Base-by-base conservation (phyloP, 2,113 vertebrate genomes). In the Gnathonemus echidnorhynchus region DNA sequence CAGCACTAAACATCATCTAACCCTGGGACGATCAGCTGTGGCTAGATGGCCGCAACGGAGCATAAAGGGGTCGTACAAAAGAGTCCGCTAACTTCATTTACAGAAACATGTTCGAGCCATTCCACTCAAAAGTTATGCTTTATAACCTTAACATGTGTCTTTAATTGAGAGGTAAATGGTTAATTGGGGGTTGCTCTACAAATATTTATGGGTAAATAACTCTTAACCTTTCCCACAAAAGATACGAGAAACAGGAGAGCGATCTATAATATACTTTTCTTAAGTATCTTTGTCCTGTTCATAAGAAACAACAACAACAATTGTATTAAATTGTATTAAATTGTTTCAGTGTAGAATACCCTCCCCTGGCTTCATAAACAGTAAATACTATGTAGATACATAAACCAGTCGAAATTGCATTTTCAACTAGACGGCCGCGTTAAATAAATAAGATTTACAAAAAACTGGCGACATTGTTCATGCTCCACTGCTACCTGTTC, bases 101-200 rank as follows among this genome's bases (percentile, higher is more conserved):
- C 53, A 35, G 53, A 21, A 87, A 88, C 62, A 48, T 35, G 45
- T 17, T 52, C 66, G 8, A 70, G 45, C 6, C 46, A 19, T 86
- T 86, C 9, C 24, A 48, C 83, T 85, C 17, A 24, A 45, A 85
- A 85, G 17, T 85, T 85, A 11, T 46, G 42, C 83, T 46, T 45
- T 46, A 48, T 46, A 85, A n/a, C 46, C 93, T 93, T 92, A 90
- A 91, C 84, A 89, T 90, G 88, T 88, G 93, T 92, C 92, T 91
- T 89, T 90, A 90, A 90, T 88, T 93, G 92, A 92, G 49, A 19
- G n/a, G 4, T 56, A 56, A 39, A 80, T 17, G 74, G 13, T 39
- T 42, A 42, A 15, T 80, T 80, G 19, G 74, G 42, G 35, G 15
- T 80, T 21, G 31, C 74, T 39, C 31, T 8, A 8, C 6, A 80